Conservation (phyloP, 2,797 vertebrate genomes). For the Antennarius maculatus region DNA sequence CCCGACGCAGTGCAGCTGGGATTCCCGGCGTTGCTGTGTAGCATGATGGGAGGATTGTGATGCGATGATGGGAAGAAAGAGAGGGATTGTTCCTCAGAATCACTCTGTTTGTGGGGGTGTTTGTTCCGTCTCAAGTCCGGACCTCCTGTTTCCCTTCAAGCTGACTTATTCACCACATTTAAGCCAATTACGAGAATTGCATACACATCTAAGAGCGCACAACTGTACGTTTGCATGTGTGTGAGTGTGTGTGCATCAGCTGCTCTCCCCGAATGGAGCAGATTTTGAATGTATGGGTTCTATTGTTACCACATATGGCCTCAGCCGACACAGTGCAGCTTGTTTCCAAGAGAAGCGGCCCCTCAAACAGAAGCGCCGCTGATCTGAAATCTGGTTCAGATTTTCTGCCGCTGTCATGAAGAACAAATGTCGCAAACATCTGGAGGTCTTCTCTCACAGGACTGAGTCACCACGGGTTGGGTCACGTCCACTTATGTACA, state of each 20-base stretch:
- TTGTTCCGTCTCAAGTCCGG: slow-evolving; percentile 22
- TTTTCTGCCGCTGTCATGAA: slow-evolving; percentile 35
- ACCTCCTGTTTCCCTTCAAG: slow-evolving; percentile 16
- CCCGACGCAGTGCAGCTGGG: slow-evolving; percentile 66
- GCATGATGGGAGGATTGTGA: slow-evolving; percentile 43
- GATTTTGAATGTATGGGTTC: slow-evolving; percentile 45
- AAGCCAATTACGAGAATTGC: background rate
- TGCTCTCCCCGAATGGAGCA: background rate
- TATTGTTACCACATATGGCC: slow-evolving; percentile 62
- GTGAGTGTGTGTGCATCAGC: slow-evolving; percentile 1
- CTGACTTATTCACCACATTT: slow-evolving; percentile 19
- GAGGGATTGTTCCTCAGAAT: slow-evolving; percentile 59
- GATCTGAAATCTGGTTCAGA: slow-evolving; percentile 38
- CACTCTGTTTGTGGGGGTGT: slow-evolving; percentile 24
- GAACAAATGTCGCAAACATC: slow-evolving; percentile 50
- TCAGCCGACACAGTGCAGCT: slow-evolving; percentile 49
- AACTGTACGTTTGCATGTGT: slow-evolving; percentile 13
- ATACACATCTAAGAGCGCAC: slow-evolving; percentile 7
- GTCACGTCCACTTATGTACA: background rate
- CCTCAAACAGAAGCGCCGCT: slow-evolving; percentile 62
- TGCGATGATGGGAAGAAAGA: slow-evolving; percentile 47
- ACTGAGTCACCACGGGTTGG: slow-evolving; percentile 62
- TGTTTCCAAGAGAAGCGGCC: slow-evolving; percentile 66
- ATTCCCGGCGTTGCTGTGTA: slow-evolving; percentile 28
- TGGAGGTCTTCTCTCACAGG: slow-evolving; percentile 31